These are phyloP conservation scores for Drosophila niveifrons DNA, from an alignment of 2,888 invertebrate species.

Conservation along the genomic window DNA sequence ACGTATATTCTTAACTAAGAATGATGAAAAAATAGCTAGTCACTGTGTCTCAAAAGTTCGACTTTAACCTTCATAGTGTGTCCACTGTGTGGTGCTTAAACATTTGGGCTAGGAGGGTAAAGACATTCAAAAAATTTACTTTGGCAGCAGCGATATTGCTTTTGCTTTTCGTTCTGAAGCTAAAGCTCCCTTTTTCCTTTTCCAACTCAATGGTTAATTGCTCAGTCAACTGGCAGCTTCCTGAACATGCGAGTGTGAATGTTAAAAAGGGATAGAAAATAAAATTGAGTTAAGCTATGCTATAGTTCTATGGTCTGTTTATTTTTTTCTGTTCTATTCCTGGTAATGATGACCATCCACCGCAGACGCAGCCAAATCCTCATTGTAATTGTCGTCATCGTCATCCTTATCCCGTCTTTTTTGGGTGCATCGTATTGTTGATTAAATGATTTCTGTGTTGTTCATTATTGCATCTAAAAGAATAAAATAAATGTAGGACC, in stretches of 20 bases:
- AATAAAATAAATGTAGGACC: conserved; percentile 43
- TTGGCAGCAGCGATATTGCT: conserved; percentile 35
- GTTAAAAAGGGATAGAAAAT: conserved; percentile 26
- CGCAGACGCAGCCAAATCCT: conserved; percentile 60
- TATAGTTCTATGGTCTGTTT: conserved; percentile 14
- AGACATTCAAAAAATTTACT: conserved; percentile 60
- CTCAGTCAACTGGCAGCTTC: conserved; percentile 76
- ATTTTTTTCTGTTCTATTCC: conserved; percentile 10
- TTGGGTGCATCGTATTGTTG: conserved; percentile 67
- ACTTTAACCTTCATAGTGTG: too few species aligned
- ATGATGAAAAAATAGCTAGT: too few species aligned
- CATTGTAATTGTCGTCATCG: conserved; percentile 66
- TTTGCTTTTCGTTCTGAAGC: conserved; percentile 23
- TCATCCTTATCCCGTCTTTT: conserved; percentile 45
- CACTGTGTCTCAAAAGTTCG: too few species aligned
- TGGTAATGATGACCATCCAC: conserved; percentile 66
- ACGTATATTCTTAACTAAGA: too few species aligned
- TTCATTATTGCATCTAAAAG: conserved; percentile 60
- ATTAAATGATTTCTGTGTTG: conserved; percentile 65
- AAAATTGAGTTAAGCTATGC: conserved; percentile 21
- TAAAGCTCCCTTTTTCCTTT: conserved; percentile 78
- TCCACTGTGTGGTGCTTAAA: conserved; percentile 23
- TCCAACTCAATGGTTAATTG: conserved; percentile 80
- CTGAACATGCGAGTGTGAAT: conserved; percentile 38
- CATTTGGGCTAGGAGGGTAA: conserved; percentile 43